These are phyloP conservation scores for Ardeotis arabs DNA, from an alignment of 2,113 vertebrate species.

Conservation along the genomic window DNA sequence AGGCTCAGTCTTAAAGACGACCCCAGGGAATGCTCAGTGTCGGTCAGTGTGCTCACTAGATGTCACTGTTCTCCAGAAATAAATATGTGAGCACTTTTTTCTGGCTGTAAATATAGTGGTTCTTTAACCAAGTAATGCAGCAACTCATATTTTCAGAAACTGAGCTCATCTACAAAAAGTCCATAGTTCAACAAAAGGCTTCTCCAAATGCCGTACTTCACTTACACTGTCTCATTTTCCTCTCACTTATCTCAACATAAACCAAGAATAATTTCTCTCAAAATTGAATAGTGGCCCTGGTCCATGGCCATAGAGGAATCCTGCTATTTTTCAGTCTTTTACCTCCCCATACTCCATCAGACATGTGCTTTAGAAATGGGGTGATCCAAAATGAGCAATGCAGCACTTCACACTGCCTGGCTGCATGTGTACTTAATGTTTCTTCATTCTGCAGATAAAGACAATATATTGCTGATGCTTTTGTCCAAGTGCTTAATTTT, in stretches of 20 bases:
- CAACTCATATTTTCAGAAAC: neutral
- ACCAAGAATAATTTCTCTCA: neutral
- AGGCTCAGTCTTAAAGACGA: neutral
- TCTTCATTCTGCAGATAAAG: neutral
- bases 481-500: neutral
- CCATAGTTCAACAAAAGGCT: neutral
- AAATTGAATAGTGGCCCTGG: neutral
- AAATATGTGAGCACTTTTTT: neutral
- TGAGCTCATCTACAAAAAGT: neutral
- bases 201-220: neutral
- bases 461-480: neutral
- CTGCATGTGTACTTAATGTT: neutral
- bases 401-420: neutral
- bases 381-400: neutral
- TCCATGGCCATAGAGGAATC: neutral
- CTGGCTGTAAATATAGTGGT: neutral
- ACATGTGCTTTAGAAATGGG: neutral
- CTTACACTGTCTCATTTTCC: neutral
- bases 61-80: constrained; percentile 66
- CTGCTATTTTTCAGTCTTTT: neutral
- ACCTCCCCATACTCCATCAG: neutral
- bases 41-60: constrained; percentile 26
- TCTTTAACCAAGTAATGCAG: neutral
- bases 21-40: neutral
- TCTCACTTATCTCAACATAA: neutral